Evolutionary conservation across 2,113 vertebrate genomes (phyloP).

Genomic region (Malaclemys terrapin): DNA sequence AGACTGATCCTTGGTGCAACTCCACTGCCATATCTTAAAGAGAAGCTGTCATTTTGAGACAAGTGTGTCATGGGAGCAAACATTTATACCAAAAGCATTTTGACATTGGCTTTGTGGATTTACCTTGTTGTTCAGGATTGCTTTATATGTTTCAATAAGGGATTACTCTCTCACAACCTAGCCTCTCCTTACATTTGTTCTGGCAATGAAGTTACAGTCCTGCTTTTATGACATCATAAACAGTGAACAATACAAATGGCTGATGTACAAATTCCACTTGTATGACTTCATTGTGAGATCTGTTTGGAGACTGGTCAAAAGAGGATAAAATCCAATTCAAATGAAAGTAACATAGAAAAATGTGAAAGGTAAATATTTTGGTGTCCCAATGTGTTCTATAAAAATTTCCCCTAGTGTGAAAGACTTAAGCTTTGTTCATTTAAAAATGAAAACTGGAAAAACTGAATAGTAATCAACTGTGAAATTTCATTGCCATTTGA

Average conservation of each 20-base stretch:
- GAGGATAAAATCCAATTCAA: constrained; percentile 31
- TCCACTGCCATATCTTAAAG: background rate
- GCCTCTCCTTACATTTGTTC: background rate
- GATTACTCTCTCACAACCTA: background rate
- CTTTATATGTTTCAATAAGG: background rate
- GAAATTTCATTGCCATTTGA: constrained; percentile 5
- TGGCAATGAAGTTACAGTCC: constrained; percentile 19
- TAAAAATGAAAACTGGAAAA: constrained; percentile 46
- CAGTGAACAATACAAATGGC: constrained; percentile 17
- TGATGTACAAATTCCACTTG: background rate
- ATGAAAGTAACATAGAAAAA: constrained; percentile 5
- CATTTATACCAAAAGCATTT: background rate
- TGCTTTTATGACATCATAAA: constrained; percentile 50
- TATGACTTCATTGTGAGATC: background rate
- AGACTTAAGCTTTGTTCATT: constrained; percentile 19
- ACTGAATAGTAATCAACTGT: constrained; percentile 26
- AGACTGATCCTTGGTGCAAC: background rate
- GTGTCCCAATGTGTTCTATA: constrained; percentile 14
- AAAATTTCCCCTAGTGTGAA: constrained; percentile 24
- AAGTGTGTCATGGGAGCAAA: background rate
- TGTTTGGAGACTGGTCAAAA: constrained; percentile 12
- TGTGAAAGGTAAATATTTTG: background rate
- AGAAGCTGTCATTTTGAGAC: background rate
- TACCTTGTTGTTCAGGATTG: background rate
- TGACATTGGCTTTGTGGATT: background rate